Evolutionary conservation across 2,113 vertebrate genomes (phyloP).

Genomic region (Lethenteron reissneri): DNA sequence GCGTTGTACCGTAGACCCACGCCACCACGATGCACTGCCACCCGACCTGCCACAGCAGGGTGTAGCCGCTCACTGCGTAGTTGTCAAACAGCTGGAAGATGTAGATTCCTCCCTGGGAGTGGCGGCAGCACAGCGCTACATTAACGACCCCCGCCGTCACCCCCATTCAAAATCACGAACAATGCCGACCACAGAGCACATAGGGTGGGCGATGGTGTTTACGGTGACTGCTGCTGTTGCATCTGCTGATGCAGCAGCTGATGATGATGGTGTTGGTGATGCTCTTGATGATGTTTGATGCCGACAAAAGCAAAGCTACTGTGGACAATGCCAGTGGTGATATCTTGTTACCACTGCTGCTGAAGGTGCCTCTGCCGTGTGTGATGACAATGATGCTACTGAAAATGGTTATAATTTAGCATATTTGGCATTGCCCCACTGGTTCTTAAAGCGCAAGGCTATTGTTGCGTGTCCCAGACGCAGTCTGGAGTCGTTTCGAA

Average conservation of each 20-base stretch:
- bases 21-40: constrained; percentile 5
- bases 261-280: background rate
- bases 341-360: too few relatives aligned
- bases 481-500: too few relatives aligned
- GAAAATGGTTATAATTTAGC: too few relatives aligned
- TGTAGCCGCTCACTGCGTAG: background rate
- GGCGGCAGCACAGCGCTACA: background rate
- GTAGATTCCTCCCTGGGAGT: constrained; percentile 1
- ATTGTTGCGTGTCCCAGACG: too few relatives aligned
- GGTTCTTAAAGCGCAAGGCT: too few relatives aligned
- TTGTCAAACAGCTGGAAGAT: constrained; percentile 1
- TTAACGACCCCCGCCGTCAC: background rate
- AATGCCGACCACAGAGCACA: background rate
- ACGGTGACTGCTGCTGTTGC: background rate
- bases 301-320: too few relatives aligned
- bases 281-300: background rate
- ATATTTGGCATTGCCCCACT: too few relatives aligned
- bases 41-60: background rate
- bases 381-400: too few relatives aligned
- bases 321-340: too few relatives aligned
- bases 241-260: background rate
- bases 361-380: too few relatives aligned
- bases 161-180: too few relatives aligned
- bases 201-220: background rate
- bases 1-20: background rate